phyloP scores from a whole-genome alignment of 2,113 vertebrate genomes.

The Pachypanchax playfairii region DNA sequence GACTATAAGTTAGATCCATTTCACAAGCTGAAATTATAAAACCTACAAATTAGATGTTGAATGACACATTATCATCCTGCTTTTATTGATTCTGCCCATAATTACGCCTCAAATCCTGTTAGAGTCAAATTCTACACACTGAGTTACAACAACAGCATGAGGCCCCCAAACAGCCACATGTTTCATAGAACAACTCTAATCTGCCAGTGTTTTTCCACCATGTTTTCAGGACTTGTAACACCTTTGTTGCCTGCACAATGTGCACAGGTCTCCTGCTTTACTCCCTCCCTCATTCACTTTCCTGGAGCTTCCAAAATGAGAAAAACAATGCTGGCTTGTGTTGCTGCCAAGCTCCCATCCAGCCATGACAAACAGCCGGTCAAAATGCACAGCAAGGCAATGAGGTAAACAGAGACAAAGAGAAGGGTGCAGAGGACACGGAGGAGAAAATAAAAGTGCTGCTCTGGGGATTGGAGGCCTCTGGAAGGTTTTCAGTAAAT shows the following conservation, averaged over 20 bases:
- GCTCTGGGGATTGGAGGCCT: conserved; percentile 13
- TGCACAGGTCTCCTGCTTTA: conserved; percentile 33
- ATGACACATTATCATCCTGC: conserved; percentile 5
- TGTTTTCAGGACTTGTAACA: conserved; percentile 31
- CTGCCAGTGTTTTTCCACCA: conserved; percentile 25
- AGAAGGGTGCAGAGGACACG: conserved; percentile 4
- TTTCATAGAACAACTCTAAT: conserved; percentile 31
- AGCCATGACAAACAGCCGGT: conserved; percentile 52
- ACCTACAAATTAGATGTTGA: not conserved
- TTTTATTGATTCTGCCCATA: not conserved
- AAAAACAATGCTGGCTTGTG: conserved; percentile 45
- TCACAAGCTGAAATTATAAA: not conserved
- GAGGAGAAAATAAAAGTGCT: conserved; percentile 15
- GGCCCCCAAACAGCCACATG: conserved; percentile 3
- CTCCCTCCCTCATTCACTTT: conserved; percentile 16
- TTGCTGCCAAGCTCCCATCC: conserved; percentile 56
- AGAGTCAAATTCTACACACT: not conserved
- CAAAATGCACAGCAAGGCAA: conserved; percentile 18
- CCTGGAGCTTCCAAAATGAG: conserved; percentile 32
- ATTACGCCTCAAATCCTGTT: conserved; percentile 1
- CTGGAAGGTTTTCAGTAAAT: conserved; percentile 14
- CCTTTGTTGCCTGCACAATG: conserved; percentile 29
- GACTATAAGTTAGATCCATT: too few relatives aligned
- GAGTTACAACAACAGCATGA: conserved; percentile 18
- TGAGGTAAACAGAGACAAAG: not conserved